phyloP scores from a whole-genome alignment of 37 sponge, comb jelly and placozoan species.

The Hormiphora californensis region DNA sequence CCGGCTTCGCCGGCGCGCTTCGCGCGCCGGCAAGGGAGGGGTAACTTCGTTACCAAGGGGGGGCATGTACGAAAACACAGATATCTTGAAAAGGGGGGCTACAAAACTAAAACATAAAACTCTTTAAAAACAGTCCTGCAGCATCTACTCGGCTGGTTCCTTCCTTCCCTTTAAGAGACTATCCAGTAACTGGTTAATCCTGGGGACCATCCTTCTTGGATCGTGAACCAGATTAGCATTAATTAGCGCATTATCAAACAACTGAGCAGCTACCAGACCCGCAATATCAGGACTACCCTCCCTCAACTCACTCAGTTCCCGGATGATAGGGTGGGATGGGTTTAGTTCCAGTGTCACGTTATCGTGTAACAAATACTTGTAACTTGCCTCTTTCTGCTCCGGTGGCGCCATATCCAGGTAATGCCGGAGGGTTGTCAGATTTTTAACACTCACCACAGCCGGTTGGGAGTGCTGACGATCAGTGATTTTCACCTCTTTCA shows the following conservation, averaged over 20 bases:
- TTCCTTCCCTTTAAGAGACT: no score
- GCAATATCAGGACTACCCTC: slow-evolving; percentile 23
- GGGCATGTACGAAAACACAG: no score
- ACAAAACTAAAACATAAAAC: no score
- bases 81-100: no score
- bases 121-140: no score
- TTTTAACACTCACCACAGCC: slow-evolving; percentile 17
- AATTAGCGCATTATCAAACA: slow-evolving; percentile 61
- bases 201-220: slow-evolving; percentile 58
- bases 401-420: slow-evolving; percentile 43
- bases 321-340: background rate
- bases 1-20: no score
- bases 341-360: slow-evolving; percentile 28
- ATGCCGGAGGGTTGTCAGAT: slow-evolving; percentile 5
- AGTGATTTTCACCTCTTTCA: slow-evolving; percentile 43
- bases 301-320: background rate
- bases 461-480: slow-evolving; percentile 51
- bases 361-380: slow-evolving; percentile 27
- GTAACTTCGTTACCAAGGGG: no score
- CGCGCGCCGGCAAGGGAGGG: no score
- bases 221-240: slow-evolving; percentile 59
- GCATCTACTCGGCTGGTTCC: no score
- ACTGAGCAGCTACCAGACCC: slow-evolving; percentile 10
- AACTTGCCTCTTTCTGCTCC: slow-evolving; percentile 47
- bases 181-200: slow-evolving; percentile 53